Percentiles rank a stretch among this genome's conserved stretches.
These are phyloP conservation scores for Edolisoma coerulescens DNA, from an alignment of 2,113 vertebrate genomes.

Conservation along the genomic window DNA sequence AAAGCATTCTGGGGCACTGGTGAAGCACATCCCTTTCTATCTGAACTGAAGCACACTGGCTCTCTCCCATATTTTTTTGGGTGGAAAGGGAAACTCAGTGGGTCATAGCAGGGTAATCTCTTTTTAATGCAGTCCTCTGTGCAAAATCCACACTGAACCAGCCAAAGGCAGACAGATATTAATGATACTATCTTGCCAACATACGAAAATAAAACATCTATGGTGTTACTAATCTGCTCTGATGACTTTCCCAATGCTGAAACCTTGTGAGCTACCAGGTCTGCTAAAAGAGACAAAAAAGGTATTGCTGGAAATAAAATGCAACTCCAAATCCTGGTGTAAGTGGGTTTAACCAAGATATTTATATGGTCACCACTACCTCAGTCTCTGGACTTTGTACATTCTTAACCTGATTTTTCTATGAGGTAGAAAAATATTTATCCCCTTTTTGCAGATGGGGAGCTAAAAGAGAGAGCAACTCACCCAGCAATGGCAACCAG, in stretches of 20 bases:
- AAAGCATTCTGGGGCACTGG: slow-evolving; percentile 41
- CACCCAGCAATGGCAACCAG: not conserved
- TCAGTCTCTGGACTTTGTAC: not conserved
- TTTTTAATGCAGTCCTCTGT: slow-evolving; percentile 56
- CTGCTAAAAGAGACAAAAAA: not conserved
- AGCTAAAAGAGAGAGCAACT: not conserved
- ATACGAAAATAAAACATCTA: not conserved
- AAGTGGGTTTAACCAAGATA: not conserved
- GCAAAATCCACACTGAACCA: not conserved
- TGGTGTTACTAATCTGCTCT: not conserved
- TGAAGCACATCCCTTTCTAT: slow-evolving; percentile 3
- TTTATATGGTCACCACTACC: not conserved
- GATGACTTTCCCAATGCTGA: not conserved
- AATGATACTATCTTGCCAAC: slow-evolving; percentile 24
- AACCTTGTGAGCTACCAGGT: not conserved
- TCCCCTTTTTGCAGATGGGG: not conserved
- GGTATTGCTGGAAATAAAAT: not conserved
- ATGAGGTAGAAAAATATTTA: not conserved
- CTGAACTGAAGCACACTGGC: slow-evolving; percentile 8
- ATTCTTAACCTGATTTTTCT: not conserved
- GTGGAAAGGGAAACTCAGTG: slow-evolving; percentile 43
- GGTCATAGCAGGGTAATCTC: slow-evolving; percentile 49
- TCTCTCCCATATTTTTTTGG: not conserved
- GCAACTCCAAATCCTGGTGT: not conserved
- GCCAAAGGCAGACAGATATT: slow-evolving; percentile 43